Conservation (phyloP, 1,140 invertebrate genomes). For the Cardiocondyla obscurior region DNA sequence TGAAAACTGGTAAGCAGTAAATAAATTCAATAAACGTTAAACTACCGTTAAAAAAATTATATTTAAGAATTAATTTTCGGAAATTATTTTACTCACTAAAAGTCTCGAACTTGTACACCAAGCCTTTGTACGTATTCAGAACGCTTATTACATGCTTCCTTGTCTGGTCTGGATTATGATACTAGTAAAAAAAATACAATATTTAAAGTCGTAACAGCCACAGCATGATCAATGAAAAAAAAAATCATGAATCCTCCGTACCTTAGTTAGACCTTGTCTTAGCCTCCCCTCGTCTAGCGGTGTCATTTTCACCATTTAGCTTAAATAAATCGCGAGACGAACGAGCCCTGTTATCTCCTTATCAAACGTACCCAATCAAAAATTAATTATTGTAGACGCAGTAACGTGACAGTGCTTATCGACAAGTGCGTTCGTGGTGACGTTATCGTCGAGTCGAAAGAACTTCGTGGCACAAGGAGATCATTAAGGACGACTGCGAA, state of each 20-base stretch:
- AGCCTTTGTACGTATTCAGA: constrained; percentile 89
- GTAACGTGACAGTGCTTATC: neutral
- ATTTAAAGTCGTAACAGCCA: neutral
- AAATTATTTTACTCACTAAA: constrained; percentile 85
- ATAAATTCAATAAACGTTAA: neutral
- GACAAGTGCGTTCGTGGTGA: neutral
- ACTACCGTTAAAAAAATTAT: neutral
- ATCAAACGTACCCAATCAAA: neutral
- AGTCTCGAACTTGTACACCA: constrained; percentile 86
- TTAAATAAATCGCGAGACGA: neutral
- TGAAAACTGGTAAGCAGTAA: constrained; percentile 88
- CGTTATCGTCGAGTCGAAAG: neutral
- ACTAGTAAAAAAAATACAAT: constrained; percentile 78
- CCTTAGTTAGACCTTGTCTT: constrained; percentile 84
- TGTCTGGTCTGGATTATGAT: constrained; percentile 90
- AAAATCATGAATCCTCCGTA: constrained; percentile 55
- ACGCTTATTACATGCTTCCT: constrained; percentile 89
- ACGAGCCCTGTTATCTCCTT: neutral
- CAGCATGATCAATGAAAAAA: neutral
- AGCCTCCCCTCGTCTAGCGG: constrained; percentile 83
- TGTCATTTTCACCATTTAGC: constrained; percentile 78
- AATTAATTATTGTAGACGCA: neutral
- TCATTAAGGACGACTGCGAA: neutral
- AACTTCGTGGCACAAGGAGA: neutral
- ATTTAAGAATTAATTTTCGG: neutral